phyloP scores from a whole-genome alignment of 2,888 invertebrate species.

The Trileptium ribeirensis region DNA sequence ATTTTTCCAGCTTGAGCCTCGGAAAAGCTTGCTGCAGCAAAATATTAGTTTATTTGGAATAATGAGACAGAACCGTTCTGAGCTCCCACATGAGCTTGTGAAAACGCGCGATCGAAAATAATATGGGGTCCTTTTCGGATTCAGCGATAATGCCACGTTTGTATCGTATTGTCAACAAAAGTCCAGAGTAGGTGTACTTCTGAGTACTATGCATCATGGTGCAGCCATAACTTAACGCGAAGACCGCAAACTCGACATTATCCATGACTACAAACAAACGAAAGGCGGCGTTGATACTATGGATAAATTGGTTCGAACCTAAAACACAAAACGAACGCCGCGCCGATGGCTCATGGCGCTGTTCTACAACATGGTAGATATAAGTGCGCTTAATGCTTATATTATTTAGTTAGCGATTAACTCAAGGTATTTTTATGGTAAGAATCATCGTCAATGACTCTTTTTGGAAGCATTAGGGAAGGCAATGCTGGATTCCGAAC shows the following conservation, averaged over 20 bases:
- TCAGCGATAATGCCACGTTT: background rate
- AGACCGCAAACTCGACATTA: background rate
- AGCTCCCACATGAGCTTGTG: background rate
- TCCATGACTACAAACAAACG: background rate
- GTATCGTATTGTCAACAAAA: background rate
- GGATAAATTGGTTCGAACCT: background rate
- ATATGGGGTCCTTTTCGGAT: background rate
- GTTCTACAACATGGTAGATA: background rate
- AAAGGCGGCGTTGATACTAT: slow-evolving; percentile 9
- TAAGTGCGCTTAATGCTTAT: background rate
- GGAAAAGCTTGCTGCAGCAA: background rate
- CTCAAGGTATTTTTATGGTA: too few species aligned
- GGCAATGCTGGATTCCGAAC: too few species aligned
- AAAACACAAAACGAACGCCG: background rate
- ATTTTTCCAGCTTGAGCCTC: background rate
- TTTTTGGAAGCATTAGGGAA: too few species aligned
- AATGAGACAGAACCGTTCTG: background rate
- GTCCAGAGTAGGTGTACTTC: background rate
- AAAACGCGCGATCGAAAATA: background rate
- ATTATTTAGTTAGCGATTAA: background rate
- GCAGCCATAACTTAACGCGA: background rate
- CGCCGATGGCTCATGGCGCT: background rate
- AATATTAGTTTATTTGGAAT: background rate
- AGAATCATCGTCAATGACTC: too few species aligned
- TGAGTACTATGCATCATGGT: slow-evolving; percentile 6